These are phyloP conservation scores for Melanotaenia duboulayi DNA, from an alignment of 2,113 vertebrate species.

Conservation along the genomic window DNA sequence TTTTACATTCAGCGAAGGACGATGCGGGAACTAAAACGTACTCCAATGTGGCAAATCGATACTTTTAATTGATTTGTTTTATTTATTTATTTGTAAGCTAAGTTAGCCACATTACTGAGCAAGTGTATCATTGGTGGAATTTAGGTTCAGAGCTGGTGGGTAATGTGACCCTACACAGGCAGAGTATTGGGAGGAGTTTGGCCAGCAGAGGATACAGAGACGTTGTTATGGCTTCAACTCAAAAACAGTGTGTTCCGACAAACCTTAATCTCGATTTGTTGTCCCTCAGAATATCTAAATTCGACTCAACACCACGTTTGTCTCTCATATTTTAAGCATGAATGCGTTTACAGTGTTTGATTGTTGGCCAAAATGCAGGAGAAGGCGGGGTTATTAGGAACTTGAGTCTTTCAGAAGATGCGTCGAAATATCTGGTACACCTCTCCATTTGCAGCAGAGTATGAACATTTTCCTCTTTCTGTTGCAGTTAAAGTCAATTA, in stretches of 20 bases:
- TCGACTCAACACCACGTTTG: too few relatives aligned
- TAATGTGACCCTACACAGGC: not conserved
- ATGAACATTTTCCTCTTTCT: not conserved
- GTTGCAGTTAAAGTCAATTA: not conserved
- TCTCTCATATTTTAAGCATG: not conserved
- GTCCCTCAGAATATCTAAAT: too few relatives aligned
- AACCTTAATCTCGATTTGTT: not conserved
- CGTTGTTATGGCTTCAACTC: not conserved
- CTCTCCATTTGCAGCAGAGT: too few relatives aligned
- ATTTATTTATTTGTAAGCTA: not conserved
- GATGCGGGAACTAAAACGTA: not conserved
- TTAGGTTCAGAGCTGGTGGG: not conserved
- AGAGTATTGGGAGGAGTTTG: constrained; percentile 1
- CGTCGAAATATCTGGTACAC: too few relatives aligned
- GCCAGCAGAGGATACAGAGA: not conserved
- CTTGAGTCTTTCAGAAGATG: too few relatives aligned
- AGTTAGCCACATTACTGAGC: not conserved
- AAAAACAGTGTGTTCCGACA: not conserved
- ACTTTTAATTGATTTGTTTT: not conserved
- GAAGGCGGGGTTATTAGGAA: too few relatives aligned
- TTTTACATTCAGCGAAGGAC: too few relatives aligned
- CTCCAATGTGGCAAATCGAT: not conserved
- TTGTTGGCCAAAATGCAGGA: too few relatives aligned
- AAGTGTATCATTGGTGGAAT: not conserved
- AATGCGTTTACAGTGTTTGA: too few relatives aligned